Base-by-base conservation (phyloP, 2,888 invertebrate genomes). In the Protonemura montana region DNA sequence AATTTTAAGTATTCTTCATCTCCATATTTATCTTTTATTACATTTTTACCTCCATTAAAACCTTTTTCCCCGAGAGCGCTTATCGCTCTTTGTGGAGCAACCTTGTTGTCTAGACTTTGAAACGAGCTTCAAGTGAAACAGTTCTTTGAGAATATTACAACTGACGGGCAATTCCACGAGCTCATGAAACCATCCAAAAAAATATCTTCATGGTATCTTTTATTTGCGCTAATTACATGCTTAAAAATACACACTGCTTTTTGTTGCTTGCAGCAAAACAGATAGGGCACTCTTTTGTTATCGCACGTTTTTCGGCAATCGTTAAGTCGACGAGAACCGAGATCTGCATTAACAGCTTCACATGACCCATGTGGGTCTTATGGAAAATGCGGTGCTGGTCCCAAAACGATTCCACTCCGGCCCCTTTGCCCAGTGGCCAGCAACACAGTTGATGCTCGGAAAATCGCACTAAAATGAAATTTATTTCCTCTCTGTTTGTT, bases 11-110 rank as follows among this genome's bases (percentile, higher is more conserved):
- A 25, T 28, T 78, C 78, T 78, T 78, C 27, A 78, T 78, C 78
- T 78, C 27, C 28, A 78, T 78, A 78, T 78, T 78, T 78, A 28
- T 78, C 78, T 78, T 78, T 78, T 78, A 78, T 78, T 78, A 78
- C 78, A 26, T 78, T 78, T 78, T 78, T 78, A 78, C 78, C 78
- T 78, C 78, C 78, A 78, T 78, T 78, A 78, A 78, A 78, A 78
- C 26, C 26, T 6, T 26, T 78, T 78, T 25, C n/a, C 28, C 28
- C 26, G 78, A 1, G 6, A 0, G 26, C 78, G 78, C 78, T 78
- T 78, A 78, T 78, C 78, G 26, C 5, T 27, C 26, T 78, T 2
- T 78, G 16, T 25, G 26, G 26, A 21, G 78, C 78, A 16, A 21
- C 78, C 78, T 0, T 5, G 28, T 25, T 27, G 78, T 78, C 78